Evolutionary conservation across 1,140 invertebrate genomes (phyloP).

Genomic region (Oedothorax gibbosus): DNA sequence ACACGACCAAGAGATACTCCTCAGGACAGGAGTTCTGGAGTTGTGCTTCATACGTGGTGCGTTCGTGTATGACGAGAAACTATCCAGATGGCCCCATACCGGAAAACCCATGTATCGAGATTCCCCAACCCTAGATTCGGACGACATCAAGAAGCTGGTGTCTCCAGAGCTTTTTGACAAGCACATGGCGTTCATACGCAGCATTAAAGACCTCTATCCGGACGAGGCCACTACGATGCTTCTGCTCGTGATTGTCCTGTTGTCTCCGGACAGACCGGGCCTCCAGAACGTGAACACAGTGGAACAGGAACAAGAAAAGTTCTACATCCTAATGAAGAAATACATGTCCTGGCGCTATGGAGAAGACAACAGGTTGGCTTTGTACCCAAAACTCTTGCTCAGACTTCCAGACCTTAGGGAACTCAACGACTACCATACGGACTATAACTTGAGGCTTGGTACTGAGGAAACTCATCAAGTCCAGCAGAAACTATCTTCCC

Average conservation of each 20-base stretch:
- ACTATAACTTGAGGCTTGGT: slow-evolving; percentile 68
- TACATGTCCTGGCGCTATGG: slow-evolving; percentile 72
- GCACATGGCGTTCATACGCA: slow-evolving; percentile 71
- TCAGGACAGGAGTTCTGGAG: slow-evolving; percentile 72
- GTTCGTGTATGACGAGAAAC: slow-evolving; percentile 65
- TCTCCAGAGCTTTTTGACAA: slow-evolving; percentile 69
- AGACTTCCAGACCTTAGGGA: slow-evolving; percentile 72
- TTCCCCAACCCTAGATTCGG: slow-evolving; percentile 55
- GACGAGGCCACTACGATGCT: slow-evolving; percentile 72
- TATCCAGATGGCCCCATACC: slow-evolving; percentile 63
- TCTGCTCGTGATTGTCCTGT: slow-evolving; percentile 71
- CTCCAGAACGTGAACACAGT: slow-evolving; percentile 67
- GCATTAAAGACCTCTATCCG: slow-evolving; percentile 68
- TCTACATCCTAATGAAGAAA: slow-evolving; percentile 70
- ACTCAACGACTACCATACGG: slow-evolving; percentile 72
- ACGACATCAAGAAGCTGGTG: slow-evolving; percentile 66
- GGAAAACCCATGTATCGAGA: slow-evolving; percentile 52
- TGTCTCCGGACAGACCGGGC: slow-evolving; percentile 71
- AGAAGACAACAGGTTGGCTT: slow-evolving; percentile 64
- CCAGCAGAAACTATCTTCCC: slow-evolving; percentile 65
- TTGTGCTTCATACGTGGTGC: slow-evolving; percentile 71
- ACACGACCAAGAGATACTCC: slow-evolving; percentile 70
- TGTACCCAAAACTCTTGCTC: slow-evolving; percentile 72
- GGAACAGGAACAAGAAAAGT: slow-evolving; percentile 70
- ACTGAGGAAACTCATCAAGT: slow-evolving; percentile 65